Evolutionary conservation across 2,113 vertebrate species (phyloP).

Genomic region (Ameiurus melas): DNA sequence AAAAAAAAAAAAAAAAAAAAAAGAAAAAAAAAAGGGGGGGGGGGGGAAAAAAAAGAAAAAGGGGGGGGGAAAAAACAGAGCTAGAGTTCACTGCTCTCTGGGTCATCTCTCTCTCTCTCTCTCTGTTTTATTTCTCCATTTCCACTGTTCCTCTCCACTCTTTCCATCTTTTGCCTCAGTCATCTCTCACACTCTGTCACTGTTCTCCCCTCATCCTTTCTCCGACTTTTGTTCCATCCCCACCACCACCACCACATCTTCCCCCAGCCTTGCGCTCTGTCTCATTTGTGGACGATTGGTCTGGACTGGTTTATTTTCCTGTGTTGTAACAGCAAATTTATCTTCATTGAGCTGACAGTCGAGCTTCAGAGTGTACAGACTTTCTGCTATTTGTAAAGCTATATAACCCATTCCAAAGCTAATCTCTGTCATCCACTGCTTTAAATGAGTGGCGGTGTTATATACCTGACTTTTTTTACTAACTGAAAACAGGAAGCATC

Average conservation of each 20-base stretch:
- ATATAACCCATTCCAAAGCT: slow-evolving; percentile 28
- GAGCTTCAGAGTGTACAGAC: slow-evolving; percentile 9
- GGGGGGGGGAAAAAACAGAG: no score
- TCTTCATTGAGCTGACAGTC: slow-evolving; percentile 46
- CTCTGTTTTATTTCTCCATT: slow-evolving; percentile 36
- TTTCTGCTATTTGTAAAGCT: slow-evolving; percentile 40
- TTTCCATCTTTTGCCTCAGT: slow-evolving; percentile 17
- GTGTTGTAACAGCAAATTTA: slow-evolving; percentile 40
- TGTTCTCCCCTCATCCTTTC: slow-evolving; percentile 22
- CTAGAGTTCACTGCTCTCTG: slow-evolving; percentile 40
- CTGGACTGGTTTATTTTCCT: slow-evolving; percentile 45
- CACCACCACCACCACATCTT: not conserved
- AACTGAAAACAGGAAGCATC: not conserved
- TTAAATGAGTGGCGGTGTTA: slow-evolving; percentile 5
- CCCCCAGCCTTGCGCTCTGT: slow-evolving; percentile 27
- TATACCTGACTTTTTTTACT: slow-evolving; percentile 6
- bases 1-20: no score
- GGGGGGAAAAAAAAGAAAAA: no score
- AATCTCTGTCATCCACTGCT: slow-evolving; percentile 29
- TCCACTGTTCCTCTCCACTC: slow-evolving; percentile 8
- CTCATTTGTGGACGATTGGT: slow-evolving; percentile 46
- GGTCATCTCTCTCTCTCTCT: slow-evolving; percentile 35
- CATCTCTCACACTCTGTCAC: not conserved
- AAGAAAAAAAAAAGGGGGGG: no score
- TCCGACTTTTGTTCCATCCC: slow-evolving; percentile 27